These are phyloP conservation scores for Stictonetta naevosa DNA, from an alignment of 2,113 vertebrate genomes.

Conservation along the genomic window DNA sequence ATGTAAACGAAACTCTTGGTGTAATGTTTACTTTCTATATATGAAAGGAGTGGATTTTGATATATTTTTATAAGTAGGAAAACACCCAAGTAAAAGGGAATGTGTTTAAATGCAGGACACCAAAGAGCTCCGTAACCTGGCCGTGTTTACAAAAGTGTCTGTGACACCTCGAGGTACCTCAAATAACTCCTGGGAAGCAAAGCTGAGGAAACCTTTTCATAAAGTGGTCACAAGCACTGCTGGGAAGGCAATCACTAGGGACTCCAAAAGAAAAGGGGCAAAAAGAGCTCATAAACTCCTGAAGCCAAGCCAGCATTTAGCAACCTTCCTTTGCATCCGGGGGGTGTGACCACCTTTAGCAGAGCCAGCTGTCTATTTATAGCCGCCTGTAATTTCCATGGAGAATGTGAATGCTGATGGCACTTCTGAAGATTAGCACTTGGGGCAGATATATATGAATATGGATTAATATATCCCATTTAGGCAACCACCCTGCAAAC, in stretches of 20 bases:
- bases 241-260: background rate
- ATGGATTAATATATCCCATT: background rate
- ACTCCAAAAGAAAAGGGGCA: background rate
- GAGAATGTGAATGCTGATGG: slow-evolving; percentile 5
- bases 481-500: background rate
- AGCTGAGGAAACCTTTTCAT: background rate
- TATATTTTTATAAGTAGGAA: background rate
- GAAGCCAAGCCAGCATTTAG: background rate
- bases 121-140: background rate
- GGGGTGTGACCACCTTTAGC: background rate
- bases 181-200: background rate
- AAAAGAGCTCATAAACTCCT: background rate
- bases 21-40: background rate
- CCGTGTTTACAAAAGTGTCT: background rate
- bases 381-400: background rate
- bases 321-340: background rate
- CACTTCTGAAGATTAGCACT: background rate
- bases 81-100: background rate
- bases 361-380: background rate
- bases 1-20: background rate
- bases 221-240: background rate
- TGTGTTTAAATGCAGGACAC: background rate
- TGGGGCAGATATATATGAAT: background rate
- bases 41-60: background rate
- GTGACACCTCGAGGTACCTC: background rate